Base-by-base conservation (phyloP, 2,113 vertebrate species). In the Cheilinus undulatus region DNA sequence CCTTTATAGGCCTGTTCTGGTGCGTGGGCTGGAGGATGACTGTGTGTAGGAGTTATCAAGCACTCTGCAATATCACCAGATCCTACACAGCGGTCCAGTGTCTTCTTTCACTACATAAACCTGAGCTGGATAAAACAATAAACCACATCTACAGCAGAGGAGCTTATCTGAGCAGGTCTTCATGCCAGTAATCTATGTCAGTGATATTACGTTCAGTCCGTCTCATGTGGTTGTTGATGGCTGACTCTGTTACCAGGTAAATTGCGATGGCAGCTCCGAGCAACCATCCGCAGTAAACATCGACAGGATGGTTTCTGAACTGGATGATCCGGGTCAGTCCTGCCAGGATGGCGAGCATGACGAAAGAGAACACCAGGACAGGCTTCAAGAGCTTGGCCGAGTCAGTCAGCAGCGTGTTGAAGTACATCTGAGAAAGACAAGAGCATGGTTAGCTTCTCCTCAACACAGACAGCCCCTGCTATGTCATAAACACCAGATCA, bases 381-480 rank as follows among this genome's bases (percentile, higher is more conserved):
- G 97, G 97, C 84, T 99, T 99, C 87, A 99, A 94, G 61, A 99
- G 95, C 90, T 99, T 99, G 17, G 97, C 96, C 20, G 97, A 98
- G 88, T 99, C 97, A 0, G 97, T 99, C 88, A 99, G 88, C 0
- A 96, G 96, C 15, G 97, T 95, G 91, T 99, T 99, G 91, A 99
- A 99, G 93, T 99, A 99, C 96, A 99, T 99, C 97, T 99, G 92
- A 56, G 89, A 94, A 68, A 88, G 74, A 81, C 28, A 46, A 32
- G n/a, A n/a, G n/a, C n/a, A n/a, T n/a, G n/a, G n/a, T n/a, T n/a
- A n/a, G n/a, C n/a, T n/a, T n/a, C n/a, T n/a, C n/a, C n/a, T n/a
- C n/a, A n/a, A n/a, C n/a, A n/a, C n/a, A n/a, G n/a, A n/a, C n/a
- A n/a, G n/a, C n/a, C n/a, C n/a, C n/a, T n/a, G n/a, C n/a, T n/a